These are phyloP conservation scores for Xestia ashworthii DNA, from an alignment of 2,888 invertebrate species.

Conservation along the genomic window DNA sequence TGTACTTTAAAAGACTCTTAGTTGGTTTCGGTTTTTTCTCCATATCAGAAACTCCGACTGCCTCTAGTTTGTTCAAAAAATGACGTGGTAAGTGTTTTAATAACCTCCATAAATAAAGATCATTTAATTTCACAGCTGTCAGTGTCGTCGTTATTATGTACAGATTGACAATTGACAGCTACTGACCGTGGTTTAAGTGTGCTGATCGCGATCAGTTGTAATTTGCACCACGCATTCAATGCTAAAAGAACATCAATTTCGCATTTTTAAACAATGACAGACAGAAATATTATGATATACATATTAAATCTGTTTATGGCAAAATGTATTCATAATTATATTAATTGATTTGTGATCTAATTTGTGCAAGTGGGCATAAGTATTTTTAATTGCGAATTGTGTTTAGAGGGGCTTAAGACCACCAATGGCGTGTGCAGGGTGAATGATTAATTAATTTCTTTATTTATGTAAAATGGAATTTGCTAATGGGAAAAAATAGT, in stretches of 20 bases:
- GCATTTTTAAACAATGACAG: not conserved
- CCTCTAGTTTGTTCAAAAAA: not conserved
- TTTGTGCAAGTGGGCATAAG: not conserved
- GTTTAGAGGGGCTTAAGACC: not conserved
- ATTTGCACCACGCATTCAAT: too few relatives aligned
- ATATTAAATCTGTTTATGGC: not conserved
- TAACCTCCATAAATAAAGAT: not conserved
- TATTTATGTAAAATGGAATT: not conserved
- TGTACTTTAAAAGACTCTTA: not conserved
- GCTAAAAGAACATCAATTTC: too few relatives aligned
- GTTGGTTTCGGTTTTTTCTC: not conserved
- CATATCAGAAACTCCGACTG: not conserved
- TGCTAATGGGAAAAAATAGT: not conserved
- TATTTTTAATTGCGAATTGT: not conserved
- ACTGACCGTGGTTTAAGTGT: not conserved
- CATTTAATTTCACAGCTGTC: not conserved
- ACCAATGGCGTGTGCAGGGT: not conserved
- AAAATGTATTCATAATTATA: too few relatives aligned
- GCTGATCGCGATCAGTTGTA: not conserved
- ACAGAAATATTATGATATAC: not conserved
- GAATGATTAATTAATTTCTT: not conserved
- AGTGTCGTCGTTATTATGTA: not conserved
- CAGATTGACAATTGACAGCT: not conserved
- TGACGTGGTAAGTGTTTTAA: not conserved
- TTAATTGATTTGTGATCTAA: not conserved